Conservation (phyloP, 2,888 invertebrate species). For the Cataglyphis livida region DNA sequence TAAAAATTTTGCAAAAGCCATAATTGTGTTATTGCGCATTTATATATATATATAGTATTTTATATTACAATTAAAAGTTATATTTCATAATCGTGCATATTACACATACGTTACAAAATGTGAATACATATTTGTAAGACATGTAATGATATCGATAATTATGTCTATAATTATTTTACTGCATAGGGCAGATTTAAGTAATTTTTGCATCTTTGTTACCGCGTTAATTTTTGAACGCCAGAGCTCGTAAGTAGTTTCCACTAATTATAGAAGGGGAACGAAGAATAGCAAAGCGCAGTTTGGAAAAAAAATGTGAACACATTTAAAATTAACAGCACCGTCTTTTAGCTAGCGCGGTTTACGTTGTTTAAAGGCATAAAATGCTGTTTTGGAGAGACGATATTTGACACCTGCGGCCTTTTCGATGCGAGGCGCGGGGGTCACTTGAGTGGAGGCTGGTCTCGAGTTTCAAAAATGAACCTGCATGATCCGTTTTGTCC, state of each 20-base stretch:
- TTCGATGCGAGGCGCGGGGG: slow-evolving; percentile 63
- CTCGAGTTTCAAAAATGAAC: slow-evolving; percentile 78
- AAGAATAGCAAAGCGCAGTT: background rate
- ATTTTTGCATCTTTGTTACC: background rate
- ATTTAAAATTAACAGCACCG: slow-evolving; percentile 69
- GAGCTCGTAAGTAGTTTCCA: slow-evolving; percentile 45
- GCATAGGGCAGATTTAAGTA: background rate
- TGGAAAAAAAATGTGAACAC: slow-evolving; percentile 55
- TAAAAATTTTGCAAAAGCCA: background rate
- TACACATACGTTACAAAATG: background rate
- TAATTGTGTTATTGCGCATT: background rate
- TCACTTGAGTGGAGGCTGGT: slow-evolving; percentile 68
- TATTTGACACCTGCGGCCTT: slow-evolving; percentile 74
- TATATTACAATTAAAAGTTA: background rate
- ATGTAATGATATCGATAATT: background rate
- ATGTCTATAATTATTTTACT: background rate
- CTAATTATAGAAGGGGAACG: slow-evolving; percentile 56
- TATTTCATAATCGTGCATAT: background rate
- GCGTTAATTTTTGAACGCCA: slow-evolving; percentile 45
- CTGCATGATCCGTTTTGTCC: slow-evolving; percentile 55
- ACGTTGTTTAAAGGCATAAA: slow-evolving; percentile 74
- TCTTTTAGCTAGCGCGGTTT: slow-evolving; percentile 61
- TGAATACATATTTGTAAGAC: background rate
- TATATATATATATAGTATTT: background rate
- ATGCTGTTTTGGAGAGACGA: slow-evolving; percentile 72